Percentiles rank a stretch among this genome's conserved stretches.
These are phyloP conservation scores for Ligdia adustata DNA, from an alignment of 2,888 invertebrate species.

Conservation along the genomic window DNA sequence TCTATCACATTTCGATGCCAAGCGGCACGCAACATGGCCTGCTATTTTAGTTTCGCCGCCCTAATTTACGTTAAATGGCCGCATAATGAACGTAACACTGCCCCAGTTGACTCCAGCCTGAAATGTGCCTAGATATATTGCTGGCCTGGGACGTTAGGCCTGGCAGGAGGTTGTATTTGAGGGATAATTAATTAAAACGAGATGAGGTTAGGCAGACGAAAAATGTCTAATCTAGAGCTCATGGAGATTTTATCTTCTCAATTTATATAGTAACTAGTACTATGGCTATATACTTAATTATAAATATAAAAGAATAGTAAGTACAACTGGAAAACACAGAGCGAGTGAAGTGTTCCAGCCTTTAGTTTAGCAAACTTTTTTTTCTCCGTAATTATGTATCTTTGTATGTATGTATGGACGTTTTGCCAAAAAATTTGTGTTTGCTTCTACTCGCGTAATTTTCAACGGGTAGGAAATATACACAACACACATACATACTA, in stretches of 20 bases:
- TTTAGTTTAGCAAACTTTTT: too few relatives aligned
- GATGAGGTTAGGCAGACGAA: not conserved
- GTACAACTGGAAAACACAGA: too few relatives aligned
- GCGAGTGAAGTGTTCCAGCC: too few relatives aligned
- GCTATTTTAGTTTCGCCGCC: conserved; percentile 62
- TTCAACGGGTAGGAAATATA: too few relatives aligned
- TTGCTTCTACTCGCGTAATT: too few relatives aligned
- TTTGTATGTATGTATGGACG: too few relatives aligned
- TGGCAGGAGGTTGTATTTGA: conserved; percentile 16
- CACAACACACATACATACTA: not conserved
- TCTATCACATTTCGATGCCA: conserved; percentile 72
- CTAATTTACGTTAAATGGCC: conserved; percentile 69
- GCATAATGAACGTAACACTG: conserved; percentile 46
- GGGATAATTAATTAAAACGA: conserved; percentile 21
- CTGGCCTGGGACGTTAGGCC: conserved; percentile 20
- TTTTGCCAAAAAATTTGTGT: too few relatives aligned
- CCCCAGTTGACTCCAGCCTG: conserved; percentile 38
- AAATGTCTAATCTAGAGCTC: conserved; percentile 1
- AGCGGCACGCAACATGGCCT: conserved; percentile 55
- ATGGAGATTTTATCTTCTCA: too few relatives aligned
- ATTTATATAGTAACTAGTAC: too few relatives aligned
- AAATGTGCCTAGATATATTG: conserved; percentile 40
- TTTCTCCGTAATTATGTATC: too few relatives aligned
- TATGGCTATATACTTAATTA: too few relatives aligned
- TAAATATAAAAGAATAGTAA: too few relatives aligned